Evolutionary conservation across 2,888 invertebrate species (phyloP).

Genomic region (Thera britannica): DNA sequence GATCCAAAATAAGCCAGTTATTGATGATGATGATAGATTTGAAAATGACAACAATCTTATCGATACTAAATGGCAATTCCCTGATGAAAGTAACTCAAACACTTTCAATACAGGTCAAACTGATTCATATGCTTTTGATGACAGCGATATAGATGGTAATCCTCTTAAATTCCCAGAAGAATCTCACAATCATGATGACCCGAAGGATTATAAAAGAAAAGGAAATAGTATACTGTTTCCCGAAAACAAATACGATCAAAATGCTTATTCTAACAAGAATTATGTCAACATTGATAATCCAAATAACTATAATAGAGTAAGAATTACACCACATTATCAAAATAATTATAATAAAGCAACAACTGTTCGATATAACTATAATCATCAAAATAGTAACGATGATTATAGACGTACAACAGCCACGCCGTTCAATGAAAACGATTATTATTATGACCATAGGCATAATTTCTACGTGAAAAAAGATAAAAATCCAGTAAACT

Average conservation of each 20-base stretch:
- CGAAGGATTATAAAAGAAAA: slow-evolving; percentile 42
- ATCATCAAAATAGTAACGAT: slow-evolving; percentile 29
- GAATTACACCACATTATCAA: slow-evolving; percentile 10
- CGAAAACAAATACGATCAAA: slow-evolving; percentile 28
- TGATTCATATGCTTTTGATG: slow-evolving; percentile 18
- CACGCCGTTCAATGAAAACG: slow-evolving; percentile 43
- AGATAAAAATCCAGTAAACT: slow-evolving; percentile 21
- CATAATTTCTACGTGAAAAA: slow-evolving; percentile 52
- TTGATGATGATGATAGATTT: slow-evolving; percentile 37
- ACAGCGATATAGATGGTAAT: slow-evolving; percentile 36
- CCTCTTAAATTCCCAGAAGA: slow-evolving; percentile 56
- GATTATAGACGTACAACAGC: slow-evolving; percentile 29
- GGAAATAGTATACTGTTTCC: slow-evolving; percentile 49
- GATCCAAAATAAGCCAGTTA: slow-evolving; percentile 64
- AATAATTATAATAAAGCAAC: slow-evolving; percentile 10
- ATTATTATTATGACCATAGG: slow-evolving; percentile 52
- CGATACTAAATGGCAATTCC: slow-evolving; percentile 62
- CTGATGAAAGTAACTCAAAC: slow-evolving; percentile 46
- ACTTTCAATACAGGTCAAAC: slow-evolving; percentile 28
- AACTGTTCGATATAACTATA: slow-evolving; percentile 15
- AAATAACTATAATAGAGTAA: slow-evolving; percentile 10
- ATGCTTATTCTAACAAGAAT: slow-evolving; percentile 31
- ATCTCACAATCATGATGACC: slow-evolving; percentile 25
- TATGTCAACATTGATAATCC: slow-evolving; percentile 6
- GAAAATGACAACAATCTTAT: slow-evolving; percentile 36